Conservation (phyloP, 2,797 vertebrate species). For the Trematomus bernacchii region DNA sequence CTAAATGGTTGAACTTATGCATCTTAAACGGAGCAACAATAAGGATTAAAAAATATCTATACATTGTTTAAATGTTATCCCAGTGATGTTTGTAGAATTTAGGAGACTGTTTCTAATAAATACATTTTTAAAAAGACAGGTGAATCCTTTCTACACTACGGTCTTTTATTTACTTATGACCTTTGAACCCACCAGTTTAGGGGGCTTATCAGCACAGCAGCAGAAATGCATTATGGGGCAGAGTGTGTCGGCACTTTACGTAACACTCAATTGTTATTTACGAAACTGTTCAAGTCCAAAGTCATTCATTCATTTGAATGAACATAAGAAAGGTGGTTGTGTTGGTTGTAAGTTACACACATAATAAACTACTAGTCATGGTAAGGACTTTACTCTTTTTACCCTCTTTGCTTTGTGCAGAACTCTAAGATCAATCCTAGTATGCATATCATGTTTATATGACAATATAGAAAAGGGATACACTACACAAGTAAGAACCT, state of each 20-base stretch:
- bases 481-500: background rate
- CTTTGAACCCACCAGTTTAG: conserved; percentile 58
- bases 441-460: background rate
- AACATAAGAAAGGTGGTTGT: background rate
- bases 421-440: conserved; percentile 4
- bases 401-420: conserved; percentile 10
- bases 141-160: background rate
- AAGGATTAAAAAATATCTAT: background rate
- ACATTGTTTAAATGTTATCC: no score
- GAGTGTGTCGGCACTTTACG: conserved; percentile 11
- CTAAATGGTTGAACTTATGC: background rate
- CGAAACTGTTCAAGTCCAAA: conserved; percentile 62
- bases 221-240: conserved; percentile 54
- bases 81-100: no score
- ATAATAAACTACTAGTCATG: background rate
- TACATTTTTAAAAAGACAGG: background rate
- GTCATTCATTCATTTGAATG: conserved; percentile 47
- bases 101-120: background rate
- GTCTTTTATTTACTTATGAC: conserved; percentile 54
- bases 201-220: conserved; percentile 64
- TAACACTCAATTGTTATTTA: conserved; percentile 33
- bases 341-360: background rate
- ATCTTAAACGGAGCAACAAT: background rate
- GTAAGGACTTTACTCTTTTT: conserved; percentile 19
- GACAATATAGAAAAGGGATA: background rate